These are phyloP conservation scores for Drosophila insularis DNA, from an alignment of 1,140 invertebrate genomes.

Conservation along the genomic window DNA sequence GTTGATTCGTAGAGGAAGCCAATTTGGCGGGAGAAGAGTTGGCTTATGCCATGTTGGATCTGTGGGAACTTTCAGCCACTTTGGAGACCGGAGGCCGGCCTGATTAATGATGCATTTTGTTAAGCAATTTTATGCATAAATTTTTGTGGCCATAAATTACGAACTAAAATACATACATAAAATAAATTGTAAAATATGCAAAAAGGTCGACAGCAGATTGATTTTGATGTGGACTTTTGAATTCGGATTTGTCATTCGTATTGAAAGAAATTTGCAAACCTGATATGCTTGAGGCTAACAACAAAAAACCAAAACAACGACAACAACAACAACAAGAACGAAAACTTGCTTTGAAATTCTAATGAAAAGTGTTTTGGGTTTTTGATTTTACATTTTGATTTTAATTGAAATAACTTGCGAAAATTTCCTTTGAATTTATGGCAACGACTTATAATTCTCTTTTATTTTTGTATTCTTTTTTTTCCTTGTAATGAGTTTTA, in stretches of 20 bases:
- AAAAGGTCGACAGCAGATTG: constrained; percentile 50
- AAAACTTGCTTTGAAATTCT: constrained; percentile 42
- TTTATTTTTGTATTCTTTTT: neutral
- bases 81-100: constrained; percentile 21
- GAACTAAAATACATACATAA: constrained; percentile 37
- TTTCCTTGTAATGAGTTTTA: constrained; percentile 62
- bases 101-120: constrained; percentile 76
- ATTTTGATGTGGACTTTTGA: constrained; percentile 1
- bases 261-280: constrained; percentile 65
- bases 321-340: neutral
- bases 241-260: constrained; percentile 44
- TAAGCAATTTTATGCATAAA: constrained; percentile 72
- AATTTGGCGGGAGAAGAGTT: constrained; percentile 1
- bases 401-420: constrained; percentile 46
- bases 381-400: constrained; percentile 31
- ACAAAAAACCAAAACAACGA: constrained; percentile 13
- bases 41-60: constrained; percentile 18
- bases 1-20: constrained; percentile 31
- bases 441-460: constrained; percentile 42
- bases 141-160: constrained; percentile 42
- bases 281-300: constrained; percentile 52
- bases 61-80: constrained; percentile 55
- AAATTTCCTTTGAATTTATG: constrained; percentile 68
- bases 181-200: constrained; percentile 79
- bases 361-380: constrained; percentile 40